These are phyloP conservation scores for Ciona savignyi DNA, from an alignment of 23 tunicate genomes.

Conservation along the genomic window DNA sequence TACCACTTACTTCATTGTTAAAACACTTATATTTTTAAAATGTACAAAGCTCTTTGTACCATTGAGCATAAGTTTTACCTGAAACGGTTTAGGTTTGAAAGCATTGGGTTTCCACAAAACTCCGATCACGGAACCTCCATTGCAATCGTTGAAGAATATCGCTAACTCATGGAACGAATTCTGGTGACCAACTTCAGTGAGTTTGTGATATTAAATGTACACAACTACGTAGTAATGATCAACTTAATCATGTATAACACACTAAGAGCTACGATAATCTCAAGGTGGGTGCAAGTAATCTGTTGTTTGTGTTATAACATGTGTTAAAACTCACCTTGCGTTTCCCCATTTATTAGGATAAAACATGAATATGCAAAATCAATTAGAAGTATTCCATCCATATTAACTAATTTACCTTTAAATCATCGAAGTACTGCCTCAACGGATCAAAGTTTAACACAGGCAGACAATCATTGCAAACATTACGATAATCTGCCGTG, in stretches of 20 bases:
- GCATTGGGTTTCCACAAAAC: slow-evolving; percentile 65
- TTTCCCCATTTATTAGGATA: too few species aligned
- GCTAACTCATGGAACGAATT: slow-evolving; percentile 58
- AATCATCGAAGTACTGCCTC: slow-evolving; percentile 24
- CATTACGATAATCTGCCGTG: neutral
- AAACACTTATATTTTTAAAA: too few species aligned
- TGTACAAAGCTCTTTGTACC: too few species aligned
- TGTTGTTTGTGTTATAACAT: too few species aligned
- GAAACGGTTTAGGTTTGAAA: slow-evolving; percentile 29
- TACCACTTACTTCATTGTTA: too few species aligned
- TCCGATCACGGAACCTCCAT: slow-evolving; percentile 40
- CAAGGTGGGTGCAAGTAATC: too few species aligned
- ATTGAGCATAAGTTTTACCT: slow-evolving; percentile 41
- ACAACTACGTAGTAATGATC: too few species aligned
- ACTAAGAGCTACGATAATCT: neutral
- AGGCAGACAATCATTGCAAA: slow-evolving; percentile 26
- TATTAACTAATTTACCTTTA: slow-evolving; percentile 35
- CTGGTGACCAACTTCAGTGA: slow-evolving; percentile 30
- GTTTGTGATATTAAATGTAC: too few species aligned
- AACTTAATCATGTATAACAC: neutral
- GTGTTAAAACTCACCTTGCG: too few species aligned
- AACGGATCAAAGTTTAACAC: slow-evolving; percentile 61
- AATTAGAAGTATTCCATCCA: neutral
- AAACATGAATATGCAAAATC: too few species aligned
- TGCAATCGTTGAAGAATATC: slow-evolving; percentile 53